Evolutionary conservation across 1,140 invertebrate species (phyloP), one percentile per base, ranked within the genome.

Genomic region (Trachelipus rathkii): DNA sequence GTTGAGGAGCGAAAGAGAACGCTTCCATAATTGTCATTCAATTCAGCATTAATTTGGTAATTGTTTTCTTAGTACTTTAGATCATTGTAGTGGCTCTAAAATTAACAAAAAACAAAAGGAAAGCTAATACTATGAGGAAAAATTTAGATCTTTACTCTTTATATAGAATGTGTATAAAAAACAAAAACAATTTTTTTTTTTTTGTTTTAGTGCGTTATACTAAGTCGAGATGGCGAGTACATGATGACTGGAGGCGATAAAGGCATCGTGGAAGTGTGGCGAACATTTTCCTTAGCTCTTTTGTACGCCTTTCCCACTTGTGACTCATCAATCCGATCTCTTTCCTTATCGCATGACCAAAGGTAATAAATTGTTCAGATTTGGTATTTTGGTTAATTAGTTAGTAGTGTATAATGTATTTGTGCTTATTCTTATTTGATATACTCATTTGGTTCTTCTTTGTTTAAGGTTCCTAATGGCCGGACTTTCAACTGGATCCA

Each of bases 201-300:
- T 44, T 69, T 78, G 60, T 85, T 89, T 77, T 84, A 98, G 94
- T 96, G 95, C 86, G 89, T 98, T 86, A 88, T 95, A 82, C 85
- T 99, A 82, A 98, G 95, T 82, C 92, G 96, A 75, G 97, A 99
- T 88, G 97, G 97, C 67, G 96, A 99, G 87, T 99, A 99, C 86
- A 88, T 99, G 84, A 92, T 98, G 89, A 96, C 94, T 80, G 96
- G 95, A 74, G 96, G 96, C 10, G 95, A 98, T 83, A 94, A 93
- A 85, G 96, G 97, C 77, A 94, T 98, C 75, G 96, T 99, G 77
- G 95, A 98, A 87, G 95, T 99, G 68, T 98, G 96, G 94, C 89
- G 97, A 85, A 95, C 96, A 70, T 97, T 98, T 87, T 97, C 97
- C 83, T 89, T 99, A 75, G 94, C 95, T 78, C 89, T 97, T 74